These are phyloP conservation scores for Halictus quadricinctus DNA, from an alignment of 2,888 invertebrate species.

Conservation along the genomic window DNA sequence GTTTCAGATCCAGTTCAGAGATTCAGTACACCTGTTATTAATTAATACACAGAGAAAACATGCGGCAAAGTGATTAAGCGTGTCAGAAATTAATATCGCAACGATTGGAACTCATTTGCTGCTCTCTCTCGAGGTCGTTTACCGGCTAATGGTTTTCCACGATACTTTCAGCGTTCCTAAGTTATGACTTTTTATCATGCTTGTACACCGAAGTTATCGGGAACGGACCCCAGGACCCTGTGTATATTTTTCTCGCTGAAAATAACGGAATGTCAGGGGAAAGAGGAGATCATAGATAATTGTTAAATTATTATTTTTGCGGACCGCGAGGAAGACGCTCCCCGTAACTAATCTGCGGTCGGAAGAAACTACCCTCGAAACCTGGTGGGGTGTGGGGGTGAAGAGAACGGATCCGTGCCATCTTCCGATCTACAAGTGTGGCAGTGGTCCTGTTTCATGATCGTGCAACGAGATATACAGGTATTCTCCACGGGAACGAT, in stretches of 20 bases:
- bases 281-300: constrained; percentile 72
- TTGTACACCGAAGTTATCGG: constrained; percentile 50
- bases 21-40: not conserved
- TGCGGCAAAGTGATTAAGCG: not conserved
- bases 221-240: constrained; percentile 21
- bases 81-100: constrained; percentile 19
- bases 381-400: not conserved
- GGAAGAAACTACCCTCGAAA: constrained; percentile 63
- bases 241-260: constrained; percentile 55
- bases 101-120: constrained; percentile 30
- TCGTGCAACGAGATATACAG: constrained; percentile 31
- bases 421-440: constrained; percentile 28
- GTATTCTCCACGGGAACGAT: constrained; percentile 19
- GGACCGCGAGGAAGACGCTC: constrained; percentile 60
- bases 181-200: constrained; percentile 55
- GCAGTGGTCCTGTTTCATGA: constrained; percentile 21
- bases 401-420: constrained; percentile 15
- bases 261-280: constrained; percentile 57
- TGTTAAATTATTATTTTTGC: constrained; percentile 78
- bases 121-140: not conserved
- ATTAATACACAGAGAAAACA: not conserved
- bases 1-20: too few relatives aligned
- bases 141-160: constrained; percentile 26
- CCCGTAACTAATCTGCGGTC: constrained; percentile 74
- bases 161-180: constrained; percentile 60